Base-by-base conservation (phyloP, 2,113 vertebrate genomes). In the Procavia capensis region DNA sequence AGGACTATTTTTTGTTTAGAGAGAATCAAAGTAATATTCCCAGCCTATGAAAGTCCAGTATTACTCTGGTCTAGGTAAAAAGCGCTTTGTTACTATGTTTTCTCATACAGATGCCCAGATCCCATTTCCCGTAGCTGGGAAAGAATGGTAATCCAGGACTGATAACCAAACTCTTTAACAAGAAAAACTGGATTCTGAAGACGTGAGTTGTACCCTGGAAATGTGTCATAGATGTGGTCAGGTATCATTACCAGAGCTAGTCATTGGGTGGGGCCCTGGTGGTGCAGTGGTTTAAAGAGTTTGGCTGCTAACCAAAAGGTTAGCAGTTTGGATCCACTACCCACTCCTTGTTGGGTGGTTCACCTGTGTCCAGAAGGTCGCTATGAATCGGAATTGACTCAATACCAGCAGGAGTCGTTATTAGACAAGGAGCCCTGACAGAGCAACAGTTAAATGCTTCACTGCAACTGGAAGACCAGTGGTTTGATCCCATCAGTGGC, bases 21-120 rank as follows among this genome's bases (percentile, higher is more conserved):
- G 74, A 95, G 31, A 95, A 64, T 57, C 11, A 90, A 75, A 57
- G 63, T 72, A 95, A 64, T 63, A 9, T 95, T 95, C 86, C 34
- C 19, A 87, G 13, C 39, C 20, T 88, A 31, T 6, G 9, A 57
- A 88, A 68, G 61, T 43, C 17, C 68, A 39, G 2, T 84, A 43
- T 85, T 88, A 66, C 9, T 88, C 80, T 90, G 17, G 45, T 86
- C 63, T 59, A 87, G 34, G n/a, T 87, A 80, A 76, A 95, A 39
- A 66, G 4, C 57, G 61, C 31, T 81, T 64, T 39, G 50, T 89
- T 63, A 45, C 6, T 36, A 14, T 72, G 20, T 59, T 93, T 47
- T 91, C 75, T 36, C 90, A n/a, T 84, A 50, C 91, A 20, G 64
- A 43, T 41, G 17, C 74, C 39, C 24, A 68, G 57, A 41, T 34